Conservation (phyloP, 2,113 vertebrate species). For the Odocoileus virginianus region DNA sequence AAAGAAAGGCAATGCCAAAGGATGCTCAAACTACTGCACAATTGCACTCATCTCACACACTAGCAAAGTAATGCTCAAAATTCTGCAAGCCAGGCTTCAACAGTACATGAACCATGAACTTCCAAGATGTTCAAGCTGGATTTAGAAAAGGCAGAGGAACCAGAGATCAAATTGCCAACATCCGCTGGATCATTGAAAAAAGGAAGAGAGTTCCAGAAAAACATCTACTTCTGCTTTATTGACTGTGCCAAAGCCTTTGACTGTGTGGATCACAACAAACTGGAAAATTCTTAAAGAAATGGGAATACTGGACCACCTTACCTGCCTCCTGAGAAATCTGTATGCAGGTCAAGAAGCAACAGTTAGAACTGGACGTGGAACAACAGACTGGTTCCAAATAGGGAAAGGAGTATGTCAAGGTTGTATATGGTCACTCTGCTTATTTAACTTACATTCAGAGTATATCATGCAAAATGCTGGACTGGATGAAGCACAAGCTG, state of each 20-base stretch:
- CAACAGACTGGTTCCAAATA: background rate
- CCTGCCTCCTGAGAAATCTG: background rate
- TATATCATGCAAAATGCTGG: background rate
- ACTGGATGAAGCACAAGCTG: background rate
- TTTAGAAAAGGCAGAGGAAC: background rate
- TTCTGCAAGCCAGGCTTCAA: background rate
- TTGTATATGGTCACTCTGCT: background rate
- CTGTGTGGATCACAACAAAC: background rate
- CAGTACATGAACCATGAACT: background rate
- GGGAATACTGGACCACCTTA: background rate
- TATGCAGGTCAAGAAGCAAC: background rate
- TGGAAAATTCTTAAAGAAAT: background rate
- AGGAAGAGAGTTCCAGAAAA: background rate
- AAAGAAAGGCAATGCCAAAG: background rate
- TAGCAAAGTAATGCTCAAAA: background rate
- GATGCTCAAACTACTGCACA: background rate
- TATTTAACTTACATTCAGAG: background rate
- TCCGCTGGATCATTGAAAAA: accelerated
- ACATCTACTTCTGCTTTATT: background rate
- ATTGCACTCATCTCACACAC: background rate
- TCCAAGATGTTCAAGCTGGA: background rate
- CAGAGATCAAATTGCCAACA: background rate
- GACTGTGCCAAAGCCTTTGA: background rate
- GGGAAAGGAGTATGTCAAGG: background rate
- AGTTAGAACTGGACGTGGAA: background rate